Conservation (phyloP, 2,888 invertebrate genomes). For the Bugulina stolonifera region DNA sequence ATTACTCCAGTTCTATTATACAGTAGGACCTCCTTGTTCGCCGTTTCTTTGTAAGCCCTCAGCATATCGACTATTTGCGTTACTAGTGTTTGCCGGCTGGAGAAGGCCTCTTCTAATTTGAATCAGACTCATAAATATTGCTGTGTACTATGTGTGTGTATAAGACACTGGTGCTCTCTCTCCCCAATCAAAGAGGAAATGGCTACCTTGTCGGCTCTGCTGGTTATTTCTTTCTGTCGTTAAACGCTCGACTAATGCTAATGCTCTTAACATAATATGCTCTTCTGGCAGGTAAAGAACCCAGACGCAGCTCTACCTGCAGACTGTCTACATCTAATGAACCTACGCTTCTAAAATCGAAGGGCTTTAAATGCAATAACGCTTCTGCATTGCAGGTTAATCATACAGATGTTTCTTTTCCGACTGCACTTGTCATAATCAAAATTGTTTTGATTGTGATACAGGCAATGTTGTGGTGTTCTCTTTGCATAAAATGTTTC, state of each 20-base stretch:
- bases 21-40: too few species aligned
- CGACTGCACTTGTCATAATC: too few species aligned
- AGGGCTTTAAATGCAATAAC: background rate
- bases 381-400: conserved; percentile 17
- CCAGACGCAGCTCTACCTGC: background rate
- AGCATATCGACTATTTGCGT: too few species aligned
- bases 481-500: too few species aligned
- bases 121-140: background rate
- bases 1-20: too few species aligned
- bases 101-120: background rate
- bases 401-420: too few species aligned
- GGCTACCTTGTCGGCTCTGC: background rate
- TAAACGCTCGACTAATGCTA: background rate
- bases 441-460: too few species aligned
- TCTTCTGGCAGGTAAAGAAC: background rate
- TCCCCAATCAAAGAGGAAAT: background rate
- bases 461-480: too few species aligned
- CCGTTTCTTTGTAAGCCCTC: too few species aligned
- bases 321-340: background rate
- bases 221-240: background rate
- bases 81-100: too few species aligned
- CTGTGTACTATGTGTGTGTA: background rate
- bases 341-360: background rate
- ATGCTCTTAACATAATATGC: background rate
- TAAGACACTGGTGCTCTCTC: background rate